phyloP scores from a whole-genome alignment of 2,888 invertebrate genomes.

The Pegoplata infirma region DNA sequence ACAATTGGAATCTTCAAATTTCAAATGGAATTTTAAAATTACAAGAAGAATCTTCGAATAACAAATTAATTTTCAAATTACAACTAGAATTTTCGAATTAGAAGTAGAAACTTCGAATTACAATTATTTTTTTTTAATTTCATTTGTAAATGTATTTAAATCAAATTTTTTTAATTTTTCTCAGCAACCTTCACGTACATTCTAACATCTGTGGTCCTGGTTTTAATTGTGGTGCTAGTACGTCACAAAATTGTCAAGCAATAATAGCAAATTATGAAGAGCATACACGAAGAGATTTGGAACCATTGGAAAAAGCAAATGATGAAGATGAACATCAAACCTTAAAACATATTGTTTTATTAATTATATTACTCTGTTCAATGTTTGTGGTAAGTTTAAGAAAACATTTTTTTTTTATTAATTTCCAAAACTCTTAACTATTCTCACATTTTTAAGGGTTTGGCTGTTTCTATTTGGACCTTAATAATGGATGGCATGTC shows the following conservation, averaged over 20 bases:
- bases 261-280: constrained; percentile 80
- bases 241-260: constrained; percentile 79
- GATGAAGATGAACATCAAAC: constrained; percentile 84
- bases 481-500: constrained; percentile 89
- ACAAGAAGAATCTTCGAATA: no score
- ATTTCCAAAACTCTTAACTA: neutral
- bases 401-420: neutral
- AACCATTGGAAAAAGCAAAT: constrained; percentile 80
- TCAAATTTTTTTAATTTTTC: neutral
- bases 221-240: constrained; percentile 79
- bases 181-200: constrained; percentile 66
- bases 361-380: constrained; percentile 88
- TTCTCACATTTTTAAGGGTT: constrained; percentile 80
- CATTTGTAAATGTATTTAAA: no score
- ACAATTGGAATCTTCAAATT: no score
- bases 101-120: no score
- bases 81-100: no score
- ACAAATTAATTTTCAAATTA: no score
- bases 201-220: constrained; percentile 78
- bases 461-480: constrained; percentile 90
- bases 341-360: constrained; percentile 88
- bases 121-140: no score
- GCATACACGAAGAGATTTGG: constrained; percentile 79
- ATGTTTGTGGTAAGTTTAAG: constrained; percentile 94
- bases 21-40: no score